Evolutionary conservation across 2,888 invertebrate genomes (phyloP).

Genomic region (Parasteatoda lunata): DNA sequence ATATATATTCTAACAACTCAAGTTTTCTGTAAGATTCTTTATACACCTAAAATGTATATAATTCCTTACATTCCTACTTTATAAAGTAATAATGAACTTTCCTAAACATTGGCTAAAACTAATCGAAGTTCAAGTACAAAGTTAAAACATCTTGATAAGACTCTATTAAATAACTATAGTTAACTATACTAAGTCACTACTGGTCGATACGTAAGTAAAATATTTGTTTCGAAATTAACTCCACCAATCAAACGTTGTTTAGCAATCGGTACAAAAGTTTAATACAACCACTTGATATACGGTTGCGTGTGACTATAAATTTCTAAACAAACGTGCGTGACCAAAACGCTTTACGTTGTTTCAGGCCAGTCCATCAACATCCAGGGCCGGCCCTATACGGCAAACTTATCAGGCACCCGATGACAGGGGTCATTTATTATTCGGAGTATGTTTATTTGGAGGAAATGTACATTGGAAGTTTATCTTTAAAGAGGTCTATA

Average conservation of each 20-base stretch:
- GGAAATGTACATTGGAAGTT: not conserved
- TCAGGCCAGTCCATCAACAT: slow-evolving; percentile 18
- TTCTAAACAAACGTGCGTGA: slow-evolving; percentile 40
- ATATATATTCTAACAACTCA: too few relatives aligned
- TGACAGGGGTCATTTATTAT: slow-evolving; percentile 36
- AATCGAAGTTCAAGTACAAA: too few relatives aligned
- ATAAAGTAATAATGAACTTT: too few relatives aligned
- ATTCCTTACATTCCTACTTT: too few relatives aligned
- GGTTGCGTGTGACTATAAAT: slow-evolving; percentile 28
- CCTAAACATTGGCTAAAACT: too few relatives aligned
- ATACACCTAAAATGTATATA: too few relatives aligned
- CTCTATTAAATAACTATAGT: too few relatives aligned
- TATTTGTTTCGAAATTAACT: too few relatives aligned
- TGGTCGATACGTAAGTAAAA: too few relatives aligned
- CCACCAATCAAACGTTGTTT: not conserved
- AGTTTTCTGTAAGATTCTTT: too few relatives aligned
- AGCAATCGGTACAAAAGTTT: not conserved
- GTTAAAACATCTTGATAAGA: too few relatives aligned
- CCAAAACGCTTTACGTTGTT: slow-evolving; percentile 30
- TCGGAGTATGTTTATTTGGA: slow-evolving; percentile 30
- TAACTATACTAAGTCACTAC: too few relatives aligned
- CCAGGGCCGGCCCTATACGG: slow-evolving; percentile 7
- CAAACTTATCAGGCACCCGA: slow-evolving; percentile 35
- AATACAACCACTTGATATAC: slow-evolving; percentile 12
- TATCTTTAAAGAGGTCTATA: slow-evolving; percentile 1